A percentile compares a stretch with the other conserved stretches of the same genome.
phyloP scores from a whole-genome alignment of 2,113 vertebrate species.

The Prochilodus magdalenae region DNA sequence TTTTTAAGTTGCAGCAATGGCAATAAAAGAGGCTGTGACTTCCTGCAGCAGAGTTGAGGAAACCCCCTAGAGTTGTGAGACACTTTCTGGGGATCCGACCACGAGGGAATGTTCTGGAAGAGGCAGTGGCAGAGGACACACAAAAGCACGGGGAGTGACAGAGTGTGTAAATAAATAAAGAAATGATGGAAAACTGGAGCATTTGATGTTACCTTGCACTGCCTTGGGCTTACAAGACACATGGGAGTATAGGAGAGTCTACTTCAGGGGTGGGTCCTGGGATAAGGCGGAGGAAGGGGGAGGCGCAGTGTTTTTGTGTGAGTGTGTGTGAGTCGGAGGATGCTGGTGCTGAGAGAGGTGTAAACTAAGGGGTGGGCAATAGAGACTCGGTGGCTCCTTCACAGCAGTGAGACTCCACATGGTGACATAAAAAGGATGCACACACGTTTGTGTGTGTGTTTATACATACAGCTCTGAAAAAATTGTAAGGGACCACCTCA shows the following conservation, averaged over 20 bases:
- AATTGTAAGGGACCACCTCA: too few relatives aligned
- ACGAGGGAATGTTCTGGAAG: slow-evolving; percentile 56
- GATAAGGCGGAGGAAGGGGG: slow-evolving; percentile 17
- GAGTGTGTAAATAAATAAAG: slow-evolving; percentile 71
- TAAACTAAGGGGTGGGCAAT: slow-evolving; percentile 20
- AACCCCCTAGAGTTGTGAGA: slow-evolving; percentile 52
- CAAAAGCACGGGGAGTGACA: not conserved
- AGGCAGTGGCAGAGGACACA: slow-evolving; percentile 48
- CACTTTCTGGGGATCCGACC: slow-evolving; percentile 45
- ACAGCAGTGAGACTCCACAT: slow-evolving; percentile 17
- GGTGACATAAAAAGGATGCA: slow-evolving; percentile 3
- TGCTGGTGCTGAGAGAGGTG: slow-evolving; percentile 33
- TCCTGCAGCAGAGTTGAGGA: slow-evolving; percentile 38
- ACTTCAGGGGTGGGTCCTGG: slow-evolving; percentile 24
- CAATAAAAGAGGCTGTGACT: not conserved
- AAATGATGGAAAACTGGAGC: slow-evolving; percentile 45
- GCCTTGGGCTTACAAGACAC: slow-evolving; percentile 74
- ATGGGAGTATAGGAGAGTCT: slow-evolving; percentile 58
- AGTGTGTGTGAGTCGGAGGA: slow-evolving; percentile 18
- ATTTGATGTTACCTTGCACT: slow-evolving; percentile 78
- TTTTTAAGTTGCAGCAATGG: not conserved
- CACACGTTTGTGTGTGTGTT: too few relatives aligned
- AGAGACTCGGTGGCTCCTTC: slow-evolving; percentile 19
- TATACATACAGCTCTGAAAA: too few relatives aligned
- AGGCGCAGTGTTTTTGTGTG: slow-evolving; percentile 15